Evolutionary conservation across 2,113 vertebrate species (phyloP).

Genomic region (Cyanoliseus patagonus): DNA sequence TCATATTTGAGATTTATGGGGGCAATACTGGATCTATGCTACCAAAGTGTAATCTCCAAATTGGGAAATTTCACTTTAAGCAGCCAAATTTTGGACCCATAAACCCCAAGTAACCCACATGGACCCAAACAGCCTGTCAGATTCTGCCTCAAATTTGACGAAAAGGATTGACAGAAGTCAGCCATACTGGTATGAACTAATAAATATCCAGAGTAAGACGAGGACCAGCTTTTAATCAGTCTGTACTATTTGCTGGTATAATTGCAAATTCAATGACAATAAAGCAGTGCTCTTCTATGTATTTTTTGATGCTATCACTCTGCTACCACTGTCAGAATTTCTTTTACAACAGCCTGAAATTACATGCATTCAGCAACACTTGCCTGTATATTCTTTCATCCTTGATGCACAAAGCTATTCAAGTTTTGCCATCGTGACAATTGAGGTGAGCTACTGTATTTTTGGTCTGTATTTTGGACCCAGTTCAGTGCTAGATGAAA

Average conservation of each 20-base stretch:
- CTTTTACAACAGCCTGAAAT: background rate
- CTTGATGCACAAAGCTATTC: background rate
- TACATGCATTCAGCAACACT: background rate
- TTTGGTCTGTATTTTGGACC: background rate
- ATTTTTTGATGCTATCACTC: background rate
- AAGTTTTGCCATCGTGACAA: background rate
- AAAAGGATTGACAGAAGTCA: background rate
- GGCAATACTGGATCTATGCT: background rate
- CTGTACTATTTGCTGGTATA: background rate
- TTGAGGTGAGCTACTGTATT: background rate
- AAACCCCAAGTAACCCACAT: background rate
- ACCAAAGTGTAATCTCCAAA: fast-evolving
- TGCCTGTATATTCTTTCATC: background rate
- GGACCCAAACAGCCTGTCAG: background rate
- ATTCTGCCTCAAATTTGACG: background rate
- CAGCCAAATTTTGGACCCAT: background rate
- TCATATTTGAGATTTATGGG: background rate
- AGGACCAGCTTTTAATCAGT: background rate
- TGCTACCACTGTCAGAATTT: background rate
- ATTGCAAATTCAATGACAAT: background rate
- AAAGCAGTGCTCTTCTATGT: background rate
- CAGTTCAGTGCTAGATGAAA: background rate
- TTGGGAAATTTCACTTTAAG: background rate
- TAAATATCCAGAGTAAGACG: background rate
- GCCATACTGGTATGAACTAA: background rate